Percentiles rank a stretch among this genome's conserved stretches.
These are phyloP conservation scores for Drosophila colorata DNA, from an alignment of 2,888 invertebrate genomes.

Conservation along the genomic window DNA sequence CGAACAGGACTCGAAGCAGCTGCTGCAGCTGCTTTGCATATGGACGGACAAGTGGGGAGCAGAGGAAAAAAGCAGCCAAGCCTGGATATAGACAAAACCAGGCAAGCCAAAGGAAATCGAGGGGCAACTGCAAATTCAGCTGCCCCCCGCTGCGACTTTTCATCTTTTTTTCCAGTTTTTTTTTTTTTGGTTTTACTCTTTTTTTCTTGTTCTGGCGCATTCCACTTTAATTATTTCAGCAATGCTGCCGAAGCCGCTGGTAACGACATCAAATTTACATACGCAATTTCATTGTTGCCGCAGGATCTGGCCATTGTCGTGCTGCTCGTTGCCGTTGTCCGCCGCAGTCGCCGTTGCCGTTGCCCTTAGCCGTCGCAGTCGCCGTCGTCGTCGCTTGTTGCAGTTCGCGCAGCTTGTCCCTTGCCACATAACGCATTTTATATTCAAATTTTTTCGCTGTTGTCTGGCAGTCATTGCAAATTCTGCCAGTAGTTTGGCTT, in stretches of 20 bases:
- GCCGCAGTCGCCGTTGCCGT: constrained; percentile 2
- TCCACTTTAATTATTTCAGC: constrained; percentile 80
- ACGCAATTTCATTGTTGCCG: constrained; percentile 82
- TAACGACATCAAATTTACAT: constrained; percentile 82
- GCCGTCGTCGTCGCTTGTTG: constrained; percentile 10
- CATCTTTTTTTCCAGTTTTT: constrained; percentile 16
- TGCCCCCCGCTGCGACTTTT: constrained; percentile 41
- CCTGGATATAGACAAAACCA: constrained; percentile 57
- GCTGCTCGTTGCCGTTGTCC: constrained; percentile 34
- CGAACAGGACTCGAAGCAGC: constrained; percentile 56
- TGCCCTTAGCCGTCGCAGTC: constrained; percentile 1
- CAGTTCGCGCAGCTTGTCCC: constrained; percentile 28
- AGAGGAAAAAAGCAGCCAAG: constrained; percentile 53
- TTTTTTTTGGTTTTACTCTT: background rate
- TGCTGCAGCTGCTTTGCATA: constrained; percentile 76
- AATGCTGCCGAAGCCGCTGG: constrained; percentile 74
- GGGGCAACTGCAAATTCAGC: constrained; percentile 49
- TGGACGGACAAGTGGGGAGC: constrained; percentile 58
- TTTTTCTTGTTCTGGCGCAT: constrained; percentile 56
- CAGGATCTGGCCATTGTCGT: constrained; percentile 72
- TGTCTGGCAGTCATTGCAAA: constrained; percentile 68
- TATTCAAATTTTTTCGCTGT: constrained; percentile 75
- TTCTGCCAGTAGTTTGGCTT: constrained; percentile 53
- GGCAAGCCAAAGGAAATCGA: constrained; percentile 33
- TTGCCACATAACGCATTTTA: constrained; percentile 75